Evolutionary conservation across 2,797 vertebrate genomes (phyloP).

Genomic region (Odontamblyopus rebecca): DNA sequence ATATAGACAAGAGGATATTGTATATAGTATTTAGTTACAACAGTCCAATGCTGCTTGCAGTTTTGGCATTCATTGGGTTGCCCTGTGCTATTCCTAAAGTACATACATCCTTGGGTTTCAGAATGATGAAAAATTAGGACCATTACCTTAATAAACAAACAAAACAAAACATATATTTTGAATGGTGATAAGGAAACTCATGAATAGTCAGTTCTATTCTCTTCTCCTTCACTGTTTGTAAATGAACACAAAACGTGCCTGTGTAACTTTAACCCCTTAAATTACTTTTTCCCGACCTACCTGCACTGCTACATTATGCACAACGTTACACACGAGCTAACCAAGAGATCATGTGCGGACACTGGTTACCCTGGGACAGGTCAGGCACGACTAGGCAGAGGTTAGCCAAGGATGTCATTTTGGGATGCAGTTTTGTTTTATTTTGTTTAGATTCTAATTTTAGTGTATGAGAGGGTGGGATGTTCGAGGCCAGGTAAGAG

Average conservation of each 20-base stretch:
- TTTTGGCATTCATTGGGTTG: slow-evolving; percentile 58
- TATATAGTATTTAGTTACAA: slow-evolving; percentile 18
- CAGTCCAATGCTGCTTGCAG: slow-evolving; percentile 44
- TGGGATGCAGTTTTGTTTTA: slow-evolving; percentile 13
- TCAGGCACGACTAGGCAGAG: slow-evolving; percentile 51
- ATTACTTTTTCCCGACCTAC: slow-evolving; percentile 46
- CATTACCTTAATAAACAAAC: no score
- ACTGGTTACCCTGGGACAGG: slow-evolving; percentile 52
- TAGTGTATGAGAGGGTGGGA: slow-evolving; percentile 31
- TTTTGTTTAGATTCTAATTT: slow-evolving; percentile 9
- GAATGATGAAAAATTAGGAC: no score
- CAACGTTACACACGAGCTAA: slow-evolving; percentile 35
- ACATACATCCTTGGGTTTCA: not conserved
- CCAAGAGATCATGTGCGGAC: slow-evolving; percentile 41
- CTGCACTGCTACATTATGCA: slow-evolving; percentile 51
- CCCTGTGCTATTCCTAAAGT: slow-evolving; percentile 53
- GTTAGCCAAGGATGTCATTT: slow-evolving; percentile 47
- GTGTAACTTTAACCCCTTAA: slow-evolving; percentile 70
- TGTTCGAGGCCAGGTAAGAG: slow-evolving; percentile 57
- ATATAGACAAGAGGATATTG: slow-evolving; percentile 5
- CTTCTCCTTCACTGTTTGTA: slow-evolving; percentile 63
- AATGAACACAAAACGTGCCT: slow-evolving; percentile 67
- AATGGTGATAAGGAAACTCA: no score
- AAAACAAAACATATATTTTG: no score
- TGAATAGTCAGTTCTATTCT: slow-evolving; percentile 50